phyloP scores from a whole-genome alignment of 2,888 invertebrate species.

The Glyphotaelius pellucidus region DNA sequence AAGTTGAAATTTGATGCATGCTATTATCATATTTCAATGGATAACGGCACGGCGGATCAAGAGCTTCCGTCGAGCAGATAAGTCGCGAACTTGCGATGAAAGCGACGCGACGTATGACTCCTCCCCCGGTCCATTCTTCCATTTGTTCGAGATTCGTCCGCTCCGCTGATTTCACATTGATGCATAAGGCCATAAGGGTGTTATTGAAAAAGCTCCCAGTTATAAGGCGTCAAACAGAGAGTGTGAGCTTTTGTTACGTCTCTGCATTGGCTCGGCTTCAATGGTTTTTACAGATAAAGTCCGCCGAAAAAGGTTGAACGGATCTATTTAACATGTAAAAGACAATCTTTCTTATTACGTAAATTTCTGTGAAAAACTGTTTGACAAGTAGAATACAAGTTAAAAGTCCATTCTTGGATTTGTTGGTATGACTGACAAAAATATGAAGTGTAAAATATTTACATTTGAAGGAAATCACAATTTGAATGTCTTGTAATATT shows the following conservation, averaged over 20 bases:
- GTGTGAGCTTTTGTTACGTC: constrained; percentile 30
- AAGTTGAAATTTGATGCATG: background rate
- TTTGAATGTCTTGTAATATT: background rate
- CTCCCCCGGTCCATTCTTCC: constrained; percentile 39
- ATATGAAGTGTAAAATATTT: background rate
- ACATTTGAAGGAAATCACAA: background rate
- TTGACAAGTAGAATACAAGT: background rate
- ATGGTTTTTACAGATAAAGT: constrained; percentile 8
- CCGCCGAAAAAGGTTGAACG: background rate
- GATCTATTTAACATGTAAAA: background rate
- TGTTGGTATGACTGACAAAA: background rate
- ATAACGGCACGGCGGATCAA: constrained; percentile 39
- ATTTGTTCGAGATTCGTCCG: constrained; percentile 60
- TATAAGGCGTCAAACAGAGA: constrained; percentile 41
- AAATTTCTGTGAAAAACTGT: background rate
- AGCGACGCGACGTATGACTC: constrained; percentile 37
- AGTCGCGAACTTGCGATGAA: constrained; percentile 15
- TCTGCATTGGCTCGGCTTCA: constrained; percentile 34
- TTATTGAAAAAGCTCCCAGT: constrained; percentile 53
- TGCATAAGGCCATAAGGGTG: constrained; percentile 48
- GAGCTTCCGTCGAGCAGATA: constrained; percentile 43
- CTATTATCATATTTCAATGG: constrained; percentile 19
- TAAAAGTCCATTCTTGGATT: background rate
- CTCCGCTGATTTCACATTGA: constrained; percentile 51
- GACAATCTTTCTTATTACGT: background rate